Evolutionary conservation across 1,140 invertebrate species (phyloP).

Genomic region (Trachymyrmex septentrionalis): DNA sequence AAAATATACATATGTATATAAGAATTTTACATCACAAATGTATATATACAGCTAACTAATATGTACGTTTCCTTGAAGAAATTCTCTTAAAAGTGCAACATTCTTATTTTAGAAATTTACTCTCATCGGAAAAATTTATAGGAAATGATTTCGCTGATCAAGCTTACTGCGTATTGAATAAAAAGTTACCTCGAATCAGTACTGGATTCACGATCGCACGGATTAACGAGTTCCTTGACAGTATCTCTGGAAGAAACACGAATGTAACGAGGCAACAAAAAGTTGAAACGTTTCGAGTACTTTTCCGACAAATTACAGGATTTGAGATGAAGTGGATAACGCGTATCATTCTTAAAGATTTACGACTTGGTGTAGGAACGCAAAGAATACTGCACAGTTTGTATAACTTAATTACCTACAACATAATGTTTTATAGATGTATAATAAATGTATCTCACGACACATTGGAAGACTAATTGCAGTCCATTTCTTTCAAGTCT

Average conservation of each 20-base stretch:
- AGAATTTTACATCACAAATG: neutral
- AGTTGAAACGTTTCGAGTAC: slow-evolving; percentile 80
- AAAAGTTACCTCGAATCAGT: slow-evolving; percentile 87
- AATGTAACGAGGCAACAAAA: slow-evolving; percentile 86
- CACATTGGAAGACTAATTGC: slow-evolving; percentile 21
- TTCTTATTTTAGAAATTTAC: slow-evolving; percentile 77
- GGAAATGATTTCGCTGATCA: slow-evolving; percentile 92
- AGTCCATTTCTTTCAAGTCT: slow-evolving; percentile 71
- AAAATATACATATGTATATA: neutral
- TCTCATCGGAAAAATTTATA: slow-evolving; percentile 75
- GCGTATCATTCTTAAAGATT: slow-evolving; percentile 94
- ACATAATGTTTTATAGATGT: too few species aligned
- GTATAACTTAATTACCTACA: slow-evolving; percentile 30
- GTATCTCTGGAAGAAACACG: slow-evolving; percentile 87
- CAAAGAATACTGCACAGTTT: slow-evolving; percentile 89
- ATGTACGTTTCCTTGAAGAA: neutral
- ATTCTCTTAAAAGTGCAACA: neutral
- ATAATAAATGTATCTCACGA: too few species aligned
- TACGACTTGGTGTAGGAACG: slow-evolving; percentile 91
- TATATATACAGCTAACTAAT: neutral
- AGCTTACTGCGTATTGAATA: slow-evolving; percentile 90
- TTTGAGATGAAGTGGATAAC: slow-evolving; percentile 96
- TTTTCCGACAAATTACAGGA: slow-evolving; percentile 83
- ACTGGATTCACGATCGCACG: slow-evolving; percentile 88
- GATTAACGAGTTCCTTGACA: slow-evolving; percentile 91